Percentiles rank a stretch among this genome's conserved stretches.
phyloP scores from a whole-genome alignment of 1,140 invertebrate genomes.

The Gryon sp. region DNA sequence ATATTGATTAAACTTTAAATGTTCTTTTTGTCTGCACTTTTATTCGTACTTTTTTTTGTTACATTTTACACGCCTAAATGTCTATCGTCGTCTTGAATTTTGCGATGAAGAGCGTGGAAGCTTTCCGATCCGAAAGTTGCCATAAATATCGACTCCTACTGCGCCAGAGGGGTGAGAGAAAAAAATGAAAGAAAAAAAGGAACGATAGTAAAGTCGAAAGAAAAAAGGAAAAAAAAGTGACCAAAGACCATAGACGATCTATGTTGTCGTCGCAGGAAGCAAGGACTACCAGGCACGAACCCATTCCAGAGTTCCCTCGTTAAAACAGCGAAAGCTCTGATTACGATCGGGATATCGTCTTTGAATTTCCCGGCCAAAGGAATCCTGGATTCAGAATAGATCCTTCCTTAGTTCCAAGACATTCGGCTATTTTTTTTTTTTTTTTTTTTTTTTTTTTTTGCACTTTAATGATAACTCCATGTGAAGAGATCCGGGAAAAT shows the following conservation, averaged over 20 bases:
- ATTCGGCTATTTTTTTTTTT: slow-evolving; percentile 26
- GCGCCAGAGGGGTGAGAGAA: slow-evolving; percentile 57
- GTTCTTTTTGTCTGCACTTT: no score
- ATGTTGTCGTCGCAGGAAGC: slow-evolving; percentile 52
- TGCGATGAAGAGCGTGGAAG: slow-evolving; percentile 67
- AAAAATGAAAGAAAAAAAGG: slow-evolving; percentile 20
- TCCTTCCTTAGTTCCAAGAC: slow-evolving; percentile 37
- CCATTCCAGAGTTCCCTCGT: slow-evolving; percentile 59
- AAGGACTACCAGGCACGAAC: slow-evolving; percentile 58
- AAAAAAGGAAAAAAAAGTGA: slow-evolving; percentile 35
- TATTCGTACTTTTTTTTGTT: background rate
- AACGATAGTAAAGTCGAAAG: slow-evolving; percentile 30
- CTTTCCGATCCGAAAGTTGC: slow-evolving; percentile 71
- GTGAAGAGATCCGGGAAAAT: slow-evolving; percentile 12
- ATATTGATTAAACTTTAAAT: no score
- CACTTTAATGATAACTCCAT: slow-evolving; percentile 43
- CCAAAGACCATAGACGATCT: slow-evolving; percentile 56
- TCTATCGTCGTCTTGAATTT: slow-evolving; percentile 47
- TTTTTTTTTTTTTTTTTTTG: no score
- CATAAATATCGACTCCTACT: slow-evolving; percentile 77
- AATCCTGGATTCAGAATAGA: slow-evolving; percentile 51
- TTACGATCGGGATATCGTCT: slow-evolving; percentile 63
- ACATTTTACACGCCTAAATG: slow-evolving; percentile 15
- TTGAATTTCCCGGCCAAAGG: slow-evolving; percentile 57
- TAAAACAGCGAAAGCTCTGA: slow-evolving; percentile 63